Conservation (phyloP, 2,797 vertebrate genomes). For the Rhynchonycteris naso region DNA sequence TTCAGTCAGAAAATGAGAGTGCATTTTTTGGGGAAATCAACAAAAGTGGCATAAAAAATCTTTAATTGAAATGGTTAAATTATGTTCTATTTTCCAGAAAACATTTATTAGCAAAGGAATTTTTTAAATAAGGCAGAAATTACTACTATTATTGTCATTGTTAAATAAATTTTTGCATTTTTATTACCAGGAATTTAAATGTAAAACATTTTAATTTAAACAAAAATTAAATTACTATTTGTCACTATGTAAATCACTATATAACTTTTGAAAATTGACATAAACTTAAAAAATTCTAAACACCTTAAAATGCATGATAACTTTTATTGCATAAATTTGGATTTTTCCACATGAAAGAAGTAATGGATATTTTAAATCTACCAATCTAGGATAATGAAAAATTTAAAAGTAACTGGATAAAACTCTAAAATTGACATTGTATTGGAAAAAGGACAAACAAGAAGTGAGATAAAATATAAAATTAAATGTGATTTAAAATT, state of each 20-base stretch:
- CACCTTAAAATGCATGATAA: background rate
- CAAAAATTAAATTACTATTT: constrained; percentile 28
- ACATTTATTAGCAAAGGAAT: constrained; percentile 72
- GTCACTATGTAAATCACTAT: constrained; percentile 6
- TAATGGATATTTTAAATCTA: background rate
- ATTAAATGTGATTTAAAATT: constrained; percentile 4
- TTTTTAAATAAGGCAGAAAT: constrained; percentile 76
- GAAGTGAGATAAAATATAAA: constrained; percentile 33
- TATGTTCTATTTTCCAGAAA: constrained; percentile 75
- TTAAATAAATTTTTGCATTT: constrained; percentile 65
- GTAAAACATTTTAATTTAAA: constrained; percentile 16
- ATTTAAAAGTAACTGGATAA: background rate
- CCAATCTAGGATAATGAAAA: constrained; percentile 4
- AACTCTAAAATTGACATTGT: background rate
- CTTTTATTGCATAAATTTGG: constrained; percentile 10
- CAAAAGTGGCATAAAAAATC: constrained; percentile 64
- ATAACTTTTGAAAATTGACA: constrained; percentile 11
- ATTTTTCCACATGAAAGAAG: background rate
- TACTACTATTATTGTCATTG: background rate
- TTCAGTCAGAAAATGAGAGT: constrained; percentile 65
- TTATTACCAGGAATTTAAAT: constrained; percentile 50
- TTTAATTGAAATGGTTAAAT: constrained; percentile 76
- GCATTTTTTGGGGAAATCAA: constrained; percentile 74
- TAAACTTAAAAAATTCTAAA: constrained; percentile 2
- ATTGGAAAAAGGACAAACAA: constrained; percentile 16